Evolutionary conservation across 2,888 invertebrate genomes (phyloP).

Genomic region (Zygothrica quintamaculata): DNA sequence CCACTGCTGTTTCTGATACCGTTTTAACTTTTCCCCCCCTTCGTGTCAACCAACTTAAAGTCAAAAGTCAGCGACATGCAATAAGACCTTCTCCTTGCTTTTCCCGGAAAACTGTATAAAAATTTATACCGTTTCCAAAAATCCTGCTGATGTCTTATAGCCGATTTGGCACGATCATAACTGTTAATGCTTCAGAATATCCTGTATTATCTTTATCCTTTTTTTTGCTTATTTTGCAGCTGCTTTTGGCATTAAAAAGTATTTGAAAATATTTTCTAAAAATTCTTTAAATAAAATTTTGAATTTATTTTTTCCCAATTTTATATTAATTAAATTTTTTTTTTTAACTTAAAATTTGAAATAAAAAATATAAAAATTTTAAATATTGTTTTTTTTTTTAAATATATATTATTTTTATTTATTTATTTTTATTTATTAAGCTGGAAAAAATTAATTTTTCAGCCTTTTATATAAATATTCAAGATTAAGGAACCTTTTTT

Average conservation of each 20-base stretch:
- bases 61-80: slow-evolving; percentile 20
- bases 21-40: background rate
- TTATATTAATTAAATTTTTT: too few relatives aligned
- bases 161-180: too few relatives aligned
- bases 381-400: background rate
- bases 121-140: too few relatives aligned
- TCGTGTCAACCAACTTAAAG: background rate
- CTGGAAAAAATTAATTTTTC: background rate
- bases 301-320: too few relatives aligned
- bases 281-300: too few relatives aligned
- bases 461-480: slow-evolving; percentile 11
- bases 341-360: background rate
- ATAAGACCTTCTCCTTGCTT: slow-evolving; percentile 7
- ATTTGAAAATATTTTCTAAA: too few relatives aligned
- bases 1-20: background rate
- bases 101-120: background rate
- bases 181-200: too few relatives aligned
- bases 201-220: too few relatives aligned
- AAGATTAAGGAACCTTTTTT: slow-evolving; percentile 17
- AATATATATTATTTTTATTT: slow-evolving; percentile 14
- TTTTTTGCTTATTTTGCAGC: too few relatives aligned
- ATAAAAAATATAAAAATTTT: slow-evolving; percentile 2
- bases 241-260: too few relatives aligned
- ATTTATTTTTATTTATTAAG: slow-evolving; percentile 3
- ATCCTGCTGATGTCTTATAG: too few relatives aligned